Percentiles rank a stretch among this genome's conserved stretches.
phyloP scores from a whole-genome alignment of 2,797 vertebrate species.

The Anguilla megastoma region DNA sequence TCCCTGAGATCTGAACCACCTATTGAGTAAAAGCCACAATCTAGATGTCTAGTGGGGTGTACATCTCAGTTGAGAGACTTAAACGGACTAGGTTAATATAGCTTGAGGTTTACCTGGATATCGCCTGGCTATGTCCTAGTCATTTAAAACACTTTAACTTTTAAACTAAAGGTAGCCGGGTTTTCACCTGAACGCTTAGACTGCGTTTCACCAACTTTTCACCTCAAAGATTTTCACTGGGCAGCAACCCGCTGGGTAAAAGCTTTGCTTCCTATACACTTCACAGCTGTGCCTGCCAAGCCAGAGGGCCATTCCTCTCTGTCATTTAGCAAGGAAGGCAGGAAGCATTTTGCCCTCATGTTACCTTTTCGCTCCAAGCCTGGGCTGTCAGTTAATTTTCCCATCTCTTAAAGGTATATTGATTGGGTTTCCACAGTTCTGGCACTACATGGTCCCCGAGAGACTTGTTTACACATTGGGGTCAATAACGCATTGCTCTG shows the following conservation, averaged over 20 bases:
- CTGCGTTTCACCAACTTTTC: no score
- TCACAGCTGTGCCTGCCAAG: not conserved
- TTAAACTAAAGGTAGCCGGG: no score
- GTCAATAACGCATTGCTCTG: constrained; percentile 49
- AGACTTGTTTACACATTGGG: constrained; percentile 48
- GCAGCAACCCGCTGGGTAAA: not conserved
- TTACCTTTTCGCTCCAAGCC: constrained; percentile 37
- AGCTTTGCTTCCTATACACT: not conserved
- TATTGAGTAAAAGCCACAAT: no score
- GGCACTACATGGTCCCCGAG: constrained; percentile 48
- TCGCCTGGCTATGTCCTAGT: no score
- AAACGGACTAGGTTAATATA: no score
- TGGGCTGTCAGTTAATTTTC: constrained; percentile 52
- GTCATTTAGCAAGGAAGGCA: not conserved
- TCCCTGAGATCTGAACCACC: no score
- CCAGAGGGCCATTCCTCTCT: not conserved
- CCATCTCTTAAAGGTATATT: constrained; percentile 56
- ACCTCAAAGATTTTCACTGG: not conserved
- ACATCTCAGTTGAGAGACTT: no score
- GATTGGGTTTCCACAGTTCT: constrained; percentile 54
- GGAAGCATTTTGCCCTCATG: not conserved
- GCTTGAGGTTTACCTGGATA: no score
- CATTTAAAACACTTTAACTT: no score
- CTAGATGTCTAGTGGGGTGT: no score
- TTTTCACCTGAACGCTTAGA: no score